Evolutionary conservation across 2,797 vertebrate genomes (phyloP).

Genomic region (Anas georgica): DNA sequence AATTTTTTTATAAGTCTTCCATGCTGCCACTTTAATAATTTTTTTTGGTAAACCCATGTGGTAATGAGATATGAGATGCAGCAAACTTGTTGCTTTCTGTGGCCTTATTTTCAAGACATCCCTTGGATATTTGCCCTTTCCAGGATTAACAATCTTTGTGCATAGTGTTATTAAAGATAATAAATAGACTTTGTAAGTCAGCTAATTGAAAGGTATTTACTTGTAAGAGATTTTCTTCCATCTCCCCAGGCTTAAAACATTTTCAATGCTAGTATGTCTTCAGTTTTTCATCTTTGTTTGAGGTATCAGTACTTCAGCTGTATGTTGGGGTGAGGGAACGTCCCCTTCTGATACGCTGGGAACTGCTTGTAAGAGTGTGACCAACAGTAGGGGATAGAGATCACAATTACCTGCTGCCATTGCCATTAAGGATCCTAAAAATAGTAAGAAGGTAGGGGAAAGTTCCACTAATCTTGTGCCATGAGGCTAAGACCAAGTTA

Average conservation of each 20-base stretch:
- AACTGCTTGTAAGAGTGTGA: background rate
- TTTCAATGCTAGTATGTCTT: background rate
- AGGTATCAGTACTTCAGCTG: background rate
- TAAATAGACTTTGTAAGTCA: background rate
- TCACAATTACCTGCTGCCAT: constrained; percentile 36
- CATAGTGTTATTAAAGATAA: background rate
- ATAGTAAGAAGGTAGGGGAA: background rate
- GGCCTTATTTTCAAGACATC: background rate
- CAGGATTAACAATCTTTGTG: background rate
- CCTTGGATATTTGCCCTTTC: background rate
- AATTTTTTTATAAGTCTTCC: background rate
- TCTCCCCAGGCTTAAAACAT: background rate
- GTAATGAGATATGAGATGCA: background rate
- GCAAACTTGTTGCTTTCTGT: background rate
- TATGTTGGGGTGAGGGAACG: background rate
- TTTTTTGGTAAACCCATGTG: background rate
- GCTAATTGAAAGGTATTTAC: background rate
- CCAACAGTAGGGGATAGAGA: background rate
- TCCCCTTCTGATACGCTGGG: background rate
- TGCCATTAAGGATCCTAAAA: constrained; percentile 48
- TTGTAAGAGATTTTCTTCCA: background rate
- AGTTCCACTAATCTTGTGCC: background rate
- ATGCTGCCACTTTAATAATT: background rate
- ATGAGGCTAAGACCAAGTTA: background rate
- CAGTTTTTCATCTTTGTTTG: background rate